Conservation (phyloP, 2,113 vertebrate species). For the Gobiocypris rarus region DNA sequence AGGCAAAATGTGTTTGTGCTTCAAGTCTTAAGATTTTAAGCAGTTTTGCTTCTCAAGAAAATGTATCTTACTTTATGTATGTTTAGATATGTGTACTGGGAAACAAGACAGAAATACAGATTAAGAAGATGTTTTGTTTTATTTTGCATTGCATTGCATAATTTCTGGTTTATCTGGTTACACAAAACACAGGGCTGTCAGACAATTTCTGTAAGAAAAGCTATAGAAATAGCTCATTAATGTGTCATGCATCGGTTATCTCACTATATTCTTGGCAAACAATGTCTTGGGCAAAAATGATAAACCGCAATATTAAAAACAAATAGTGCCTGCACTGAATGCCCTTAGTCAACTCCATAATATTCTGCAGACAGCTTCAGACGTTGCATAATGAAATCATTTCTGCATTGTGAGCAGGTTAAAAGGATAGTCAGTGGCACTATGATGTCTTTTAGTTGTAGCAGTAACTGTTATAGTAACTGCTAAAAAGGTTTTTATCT, state of each 20-base stretch:
- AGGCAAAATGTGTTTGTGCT: background rate
- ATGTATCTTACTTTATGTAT: background rate
- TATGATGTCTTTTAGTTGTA: background rate
- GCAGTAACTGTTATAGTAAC: background rate
- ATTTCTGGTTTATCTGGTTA: background rate
- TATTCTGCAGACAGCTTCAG: slow-evolving; percentile 8
- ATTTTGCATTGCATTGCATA: background rate
- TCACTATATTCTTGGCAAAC: slow-evolving; percentile 17
- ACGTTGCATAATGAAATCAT: slow-evolving; percentile 10
- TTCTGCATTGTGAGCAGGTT: slow-evolving; percentile 20
- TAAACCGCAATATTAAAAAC: slow-evolving; percentile 29
- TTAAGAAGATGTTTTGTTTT: background rate
- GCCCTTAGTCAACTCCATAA: slow-evolving; percentile 13
- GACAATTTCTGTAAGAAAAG: slow-evolving; percentile 7
- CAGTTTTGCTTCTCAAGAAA: background rate
- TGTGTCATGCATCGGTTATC: slow-evolving; percentile 15
- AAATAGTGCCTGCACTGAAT: background rate
- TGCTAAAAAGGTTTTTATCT: background rate
- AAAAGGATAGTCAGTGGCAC: background rate
- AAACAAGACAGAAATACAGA: background rate
- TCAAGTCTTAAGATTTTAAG: background rate
- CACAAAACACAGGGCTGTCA: background rate
- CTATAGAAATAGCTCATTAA: slow-evolving; percentile 30
- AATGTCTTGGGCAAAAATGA: slow-evolving; percentile 24
- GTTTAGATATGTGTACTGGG: background rate